Evolutionary conservation across 2,797 vertebrate genomes (phyloP), one percentile per base, ranked within the genome.

Genomic region (Intellagama lesueurii): DNA sequence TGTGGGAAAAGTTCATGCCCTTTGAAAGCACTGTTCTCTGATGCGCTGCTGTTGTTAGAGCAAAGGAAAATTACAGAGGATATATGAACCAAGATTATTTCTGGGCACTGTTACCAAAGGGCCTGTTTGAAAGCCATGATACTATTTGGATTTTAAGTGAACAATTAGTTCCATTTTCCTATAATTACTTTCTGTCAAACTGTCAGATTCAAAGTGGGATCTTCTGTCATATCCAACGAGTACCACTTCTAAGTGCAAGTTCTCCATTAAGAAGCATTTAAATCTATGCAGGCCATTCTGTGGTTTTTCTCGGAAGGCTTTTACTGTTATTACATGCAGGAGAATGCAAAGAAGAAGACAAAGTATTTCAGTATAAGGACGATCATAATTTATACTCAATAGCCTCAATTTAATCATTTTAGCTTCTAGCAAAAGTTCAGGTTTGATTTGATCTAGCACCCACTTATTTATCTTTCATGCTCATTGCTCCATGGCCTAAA

Each of bases 141-240:
- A 60, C 47, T 47, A 77, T 73, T 83, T 76, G 75, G 68, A 86
- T 75, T 83, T 90, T 75, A 86, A 86, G 77, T 30, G 22, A 75
- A 75, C 76, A 90, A 87, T 80, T 90, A 86, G 68, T 73, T 92
- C 77, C 35, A 72, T 56, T 79, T 79, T 83, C 56, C 68, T 83
- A 49, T 84, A 81, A 52, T 87, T 87, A 79, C 66, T 81, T 87
- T 69, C 26, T 76, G 60, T 66, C 73, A 85, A 83, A 64, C 81
- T 87, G 35, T 75, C 86, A 80, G 9, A 3, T 88, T 86, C 49
- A 76, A 83, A 52, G 52, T 49, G 32, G 52, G 30, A 26, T 66
- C 75, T 56, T 79, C 82, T 78, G 75, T 44, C 78, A 52, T 44
- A 75, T 56, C 8, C 68, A 86, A 75, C 56, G 32, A 70, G 64